A percentile compares a stretch with the other conserved stretches of the same genome.
phyloP scores from a whole-genome alignment of 2,888 invertebrate genomes.

The Tuta absoluta region DNA sequence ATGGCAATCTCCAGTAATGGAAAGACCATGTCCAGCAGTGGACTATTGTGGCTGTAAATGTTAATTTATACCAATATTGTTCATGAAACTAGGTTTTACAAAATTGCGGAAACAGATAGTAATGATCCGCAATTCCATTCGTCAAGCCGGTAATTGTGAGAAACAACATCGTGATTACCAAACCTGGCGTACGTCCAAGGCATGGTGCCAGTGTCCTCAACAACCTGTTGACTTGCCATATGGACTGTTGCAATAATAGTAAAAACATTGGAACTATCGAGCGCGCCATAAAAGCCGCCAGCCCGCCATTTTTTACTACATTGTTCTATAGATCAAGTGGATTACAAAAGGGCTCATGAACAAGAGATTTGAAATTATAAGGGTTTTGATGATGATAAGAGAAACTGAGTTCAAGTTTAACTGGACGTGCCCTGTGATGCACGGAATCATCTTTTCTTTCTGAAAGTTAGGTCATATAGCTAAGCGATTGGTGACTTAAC shows the following conservation, averaged over 20 bases:
- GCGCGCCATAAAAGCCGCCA: constrained; percentile 8
- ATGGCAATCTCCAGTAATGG: no score
- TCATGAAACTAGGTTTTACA: neutral
- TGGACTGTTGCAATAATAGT: constrained; percentile 30
- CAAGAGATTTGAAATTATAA: no score
- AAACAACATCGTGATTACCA: constrained; percentile 55
- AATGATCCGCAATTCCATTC: constrained; percentile 46
- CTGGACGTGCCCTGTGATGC: no score
- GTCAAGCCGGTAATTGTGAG: constrained; percentile 52
- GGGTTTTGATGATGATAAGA: no score
- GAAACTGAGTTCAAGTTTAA: no score
- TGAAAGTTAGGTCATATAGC: no score
- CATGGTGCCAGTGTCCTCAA: constrained; percentile 58
- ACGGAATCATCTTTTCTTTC: no score
- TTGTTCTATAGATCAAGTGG: no score
- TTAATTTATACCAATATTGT: neutral
- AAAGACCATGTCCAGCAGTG: no score
- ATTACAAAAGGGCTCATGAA: no score
- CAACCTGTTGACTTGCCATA: constrained; percentile 67
- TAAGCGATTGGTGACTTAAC: no score
- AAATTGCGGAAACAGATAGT: constrained; percentile 3
- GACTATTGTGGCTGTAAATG: no score
- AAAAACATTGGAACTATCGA: constrained; percentile 19
- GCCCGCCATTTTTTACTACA: constrained; percentile 16
- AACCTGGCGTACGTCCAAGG: constrained; percentile 65